A percentile compares a stretch with the other conserved stretches of the same genome.
Evolutionary conservation across 92 coral and sea anemone species (phyloP).

Genomic region (Hydrozoanthus gracilis): DNA sequence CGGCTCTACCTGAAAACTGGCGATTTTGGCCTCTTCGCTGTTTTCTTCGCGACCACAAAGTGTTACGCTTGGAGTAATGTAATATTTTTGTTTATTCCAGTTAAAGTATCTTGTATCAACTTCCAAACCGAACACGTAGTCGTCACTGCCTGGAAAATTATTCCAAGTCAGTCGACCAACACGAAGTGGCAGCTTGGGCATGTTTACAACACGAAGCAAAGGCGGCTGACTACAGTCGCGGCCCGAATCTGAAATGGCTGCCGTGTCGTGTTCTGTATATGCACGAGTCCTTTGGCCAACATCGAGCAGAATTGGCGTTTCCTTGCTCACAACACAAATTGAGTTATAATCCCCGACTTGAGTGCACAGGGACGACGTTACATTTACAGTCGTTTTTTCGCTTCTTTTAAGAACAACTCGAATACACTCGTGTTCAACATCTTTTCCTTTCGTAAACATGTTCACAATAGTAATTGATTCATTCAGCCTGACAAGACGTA

Average conservation of each 20-base stretch:
- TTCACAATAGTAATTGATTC: too few relatives aligned
- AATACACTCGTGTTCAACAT: too few relatives aligned
- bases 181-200: constrained; percentile 25
- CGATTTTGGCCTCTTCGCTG: neutral
- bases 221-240: neutral
- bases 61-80: constrained; percentile 1
- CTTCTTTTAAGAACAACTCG: too few relatives aligned
- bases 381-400: too few relatives aligned
- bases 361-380: too few relatives aligned
- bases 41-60: neutral
- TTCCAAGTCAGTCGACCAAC: neutral
- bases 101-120: neutral
- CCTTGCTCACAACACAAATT: too few relatives aligned
- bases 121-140: constrained; percentile 13
- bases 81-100: neutral
- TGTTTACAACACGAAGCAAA: constrained; percentile 1
- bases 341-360: too few relatives aligned
- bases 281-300: too few relatives aligned
- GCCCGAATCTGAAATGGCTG: neutral
- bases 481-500: too few relatives aligned
- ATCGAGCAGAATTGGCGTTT: too few relatives aligned
- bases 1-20: constrained; percentile 39
- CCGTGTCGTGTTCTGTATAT: neutral
- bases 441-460: too few relatives aligned
- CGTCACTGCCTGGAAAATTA: neutral